Evolutionary conservation across 2,888 invertebrate genomes (phyloP).

Genomic region (Hetaerina titia): DNA sequence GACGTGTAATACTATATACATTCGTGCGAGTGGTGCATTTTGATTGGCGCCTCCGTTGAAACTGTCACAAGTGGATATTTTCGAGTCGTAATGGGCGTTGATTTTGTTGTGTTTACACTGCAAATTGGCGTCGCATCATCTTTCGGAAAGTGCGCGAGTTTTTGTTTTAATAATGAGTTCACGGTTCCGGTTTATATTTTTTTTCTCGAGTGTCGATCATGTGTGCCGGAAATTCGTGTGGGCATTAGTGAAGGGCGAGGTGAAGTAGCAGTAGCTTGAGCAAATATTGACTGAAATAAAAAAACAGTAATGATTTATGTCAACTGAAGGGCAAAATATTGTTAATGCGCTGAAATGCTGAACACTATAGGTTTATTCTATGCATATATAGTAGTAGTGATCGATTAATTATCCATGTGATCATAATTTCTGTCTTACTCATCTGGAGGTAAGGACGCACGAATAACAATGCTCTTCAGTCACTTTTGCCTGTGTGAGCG

Average conservation of each 20-base stretch:
- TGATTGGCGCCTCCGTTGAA: background rate
- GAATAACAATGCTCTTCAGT: too few species aligned
- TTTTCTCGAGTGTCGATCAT: background rate
- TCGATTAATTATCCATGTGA: too few species aligned
- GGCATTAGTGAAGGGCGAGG: background rate
- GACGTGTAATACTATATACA: too few species aligned
- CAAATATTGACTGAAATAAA: background rate
- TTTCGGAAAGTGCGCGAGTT: background rate
- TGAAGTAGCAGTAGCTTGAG: background rate
- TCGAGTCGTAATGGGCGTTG: background rate
- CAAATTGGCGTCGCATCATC: background rate
- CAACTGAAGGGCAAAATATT: too few species aligned
- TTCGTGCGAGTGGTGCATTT: background rate
- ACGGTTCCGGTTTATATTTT: background rate
- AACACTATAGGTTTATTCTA: too few species aligned
- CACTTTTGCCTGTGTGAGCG: too few species aligned
- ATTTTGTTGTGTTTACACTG: background rate
- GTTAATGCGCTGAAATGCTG: too few species aligned
- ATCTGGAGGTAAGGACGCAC: too few species aligned
- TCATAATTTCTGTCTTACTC: too few species aligned
- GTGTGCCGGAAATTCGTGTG: background rate
- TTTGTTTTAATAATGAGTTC: constrained; percentile 1
- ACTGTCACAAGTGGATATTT: background rate
- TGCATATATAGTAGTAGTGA: too few species aligned
- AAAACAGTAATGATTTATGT: background rate